A percentile compares a stretch with the other conserved stretches of the same genome.
phyloP scores from a whole-genome alignment of 30 jellyfish, hydroid and myxozoan genomes.

The Haliclystus octoradiatus region DNA sequence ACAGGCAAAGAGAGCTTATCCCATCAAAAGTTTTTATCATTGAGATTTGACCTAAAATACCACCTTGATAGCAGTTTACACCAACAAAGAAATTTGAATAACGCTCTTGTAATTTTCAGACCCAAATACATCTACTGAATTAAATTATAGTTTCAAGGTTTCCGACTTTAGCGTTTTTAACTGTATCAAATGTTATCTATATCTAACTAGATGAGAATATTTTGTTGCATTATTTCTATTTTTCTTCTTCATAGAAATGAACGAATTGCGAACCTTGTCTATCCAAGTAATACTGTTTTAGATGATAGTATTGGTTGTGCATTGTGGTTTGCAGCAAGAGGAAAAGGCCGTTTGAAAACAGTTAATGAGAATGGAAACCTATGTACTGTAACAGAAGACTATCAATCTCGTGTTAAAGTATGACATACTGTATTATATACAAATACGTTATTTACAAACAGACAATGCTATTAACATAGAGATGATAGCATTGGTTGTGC shows the following conservation, averaged over 20 bases:
- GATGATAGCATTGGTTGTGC: slow-evolving; percentile 98
- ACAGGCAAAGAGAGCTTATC: too few relatives aligned
- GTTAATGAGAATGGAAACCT: slow-evolving; percentile 21
- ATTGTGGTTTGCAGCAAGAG: slow-evolving; percentile 95
- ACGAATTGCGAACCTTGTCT: slow-evolving; percentile 42
- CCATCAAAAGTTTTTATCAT: too few relatives aligned
- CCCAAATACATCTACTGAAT: too few relatives aligned
- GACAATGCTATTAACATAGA: too few relatives aligned
- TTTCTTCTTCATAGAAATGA: too few relatives aligned
- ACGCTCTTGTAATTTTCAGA: too few relatives aligned
- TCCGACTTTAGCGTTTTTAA: neutral
- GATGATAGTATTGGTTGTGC: slow-evolving; percentile 98
- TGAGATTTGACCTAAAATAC: too few relatives aligned
- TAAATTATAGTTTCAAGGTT: too few relatives aligned
- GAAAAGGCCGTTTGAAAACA: slow-evolving; percentile 40
- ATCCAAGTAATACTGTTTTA: slow-evolving; percentile 66
- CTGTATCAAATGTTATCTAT: neutral
- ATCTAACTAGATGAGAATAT: neutral
- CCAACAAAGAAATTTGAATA: too few relatives aligned
- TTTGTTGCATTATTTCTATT: too few relatives aligned
- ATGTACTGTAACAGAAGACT: slow-evolving; percentile 18
- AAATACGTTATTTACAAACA: too few relatives aligned
- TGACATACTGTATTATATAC: slow-evolving; percentile 6
- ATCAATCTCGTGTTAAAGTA: slow-evolving; percentile 53
- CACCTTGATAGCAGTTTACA: too few relatives aligned